Conservation (phyloP, 2,797 vertebrate genomes). For the Glossophaga mutica region DNA sequence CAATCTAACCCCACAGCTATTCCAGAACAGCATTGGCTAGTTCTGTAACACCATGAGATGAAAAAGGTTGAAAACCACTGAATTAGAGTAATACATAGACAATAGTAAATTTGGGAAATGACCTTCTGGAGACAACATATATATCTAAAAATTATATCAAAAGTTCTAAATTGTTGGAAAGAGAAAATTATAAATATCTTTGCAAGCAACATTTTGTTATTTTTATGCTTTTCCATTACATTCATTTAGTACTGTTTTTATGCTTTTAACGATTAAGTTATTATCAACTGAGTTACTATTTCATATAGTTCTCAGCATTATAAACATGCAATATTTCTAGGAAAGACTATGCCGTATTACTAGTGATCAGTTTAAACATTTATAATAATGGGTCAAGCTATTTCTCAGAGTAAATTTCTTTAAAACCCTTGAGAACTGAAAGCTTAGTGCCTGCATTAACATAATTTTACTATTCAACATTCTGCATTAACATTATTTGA, state of each 20-base stretch:
- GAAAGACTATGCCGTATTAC: background rate
- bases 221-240: background rate
- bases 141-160: background rate
- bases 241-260: background rate
- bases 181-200: background rate
- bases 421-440: background rate
- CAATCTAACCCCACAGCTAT: background rate
- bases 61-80: background rate
- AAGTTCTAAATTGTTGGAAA: background rate
- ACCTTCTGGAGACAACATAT: background rate
- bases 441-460: background rate
- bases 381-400: background rate
- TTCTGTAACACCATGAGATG: background rate
- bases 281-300: background rate
- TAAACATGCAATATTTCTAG: background rate
- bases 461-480: background rate
- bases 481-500: background rate
- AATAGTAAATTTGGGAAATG: background rate
- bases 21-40: background rate
- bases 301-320: background rate
- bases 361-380: background rate
- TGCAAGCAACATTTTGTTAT: background rate
- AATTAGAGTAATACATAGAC: background rate
- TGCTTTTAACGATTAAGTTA: background rate
- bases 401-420: background rate